Evolutionary conservation across 1,140 invertebrate genomes (phyloP).

Genomic region (Cyrtorhinus lividipennis): DNA sequence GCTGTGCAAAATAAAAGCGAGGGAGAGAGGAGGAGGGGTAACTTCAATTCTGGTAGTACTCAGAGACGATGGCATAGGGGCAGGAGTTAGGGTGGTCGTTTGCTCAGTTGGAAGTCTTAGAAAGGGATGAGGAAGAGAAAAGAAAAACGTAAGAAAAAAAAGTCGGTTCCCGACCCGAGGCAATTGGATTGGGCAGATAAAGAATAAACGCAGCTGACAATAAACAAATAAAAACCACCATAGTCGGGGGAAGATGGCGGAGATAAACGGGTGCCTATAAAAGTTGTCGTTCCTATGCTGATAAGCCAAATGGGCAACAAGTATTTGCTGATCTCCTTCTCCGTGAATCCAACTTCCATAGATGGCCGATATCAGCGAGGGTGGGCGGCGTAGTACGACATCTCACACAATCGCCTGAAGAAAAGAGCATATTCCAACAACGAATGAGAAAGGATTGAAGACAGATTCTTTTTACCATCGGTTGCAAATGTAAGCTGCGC

Average conservation of each 20-base stretch:
- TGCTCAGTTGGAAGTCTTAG: neutral
- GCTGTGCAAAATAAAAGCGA: too few species aligned
- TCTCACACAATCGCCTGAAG: too few species aligned
- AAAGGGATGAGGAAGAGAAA: neutral
- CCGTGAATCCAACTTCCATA: too few species aligned
- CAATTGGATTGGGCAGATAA: conserved; percentile 16
- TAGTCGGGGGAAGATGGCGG: neutral
- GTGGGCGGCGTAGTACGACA: too few species aligned
- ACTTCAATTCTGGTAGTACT: neutral
- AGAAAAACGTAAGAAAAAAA: neutral
- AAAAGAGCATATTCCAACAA: too few species aligned
- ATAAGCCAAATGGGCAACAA: neutral
- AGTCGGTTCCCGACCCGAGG: conserved; percentile 7
- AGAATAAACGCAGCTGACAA: conserved; percentile 15
- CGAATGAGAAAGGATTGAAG: too few species aligned
- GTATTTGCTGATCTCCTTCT: conserved; percentile 1
- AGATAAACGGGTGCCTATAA: conserved; percentile 11
- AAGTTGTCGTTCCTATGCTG: neutral
- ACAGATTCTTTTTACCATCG: too few species aligned
- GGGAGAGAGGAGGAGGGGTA: neutral
- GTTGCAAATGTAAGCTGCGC: too few species aligned
- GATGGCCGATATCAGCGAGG: too few species aligned
- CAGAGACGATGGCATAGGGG: neutral
- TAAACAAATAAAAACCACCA: conserved; percentile 15
- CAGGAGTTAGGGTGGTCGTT: neutral